phyloP scores from a whole-genome alignment of 2,797 vertebrate species.

The Bradypodion pumilum region DNA sequence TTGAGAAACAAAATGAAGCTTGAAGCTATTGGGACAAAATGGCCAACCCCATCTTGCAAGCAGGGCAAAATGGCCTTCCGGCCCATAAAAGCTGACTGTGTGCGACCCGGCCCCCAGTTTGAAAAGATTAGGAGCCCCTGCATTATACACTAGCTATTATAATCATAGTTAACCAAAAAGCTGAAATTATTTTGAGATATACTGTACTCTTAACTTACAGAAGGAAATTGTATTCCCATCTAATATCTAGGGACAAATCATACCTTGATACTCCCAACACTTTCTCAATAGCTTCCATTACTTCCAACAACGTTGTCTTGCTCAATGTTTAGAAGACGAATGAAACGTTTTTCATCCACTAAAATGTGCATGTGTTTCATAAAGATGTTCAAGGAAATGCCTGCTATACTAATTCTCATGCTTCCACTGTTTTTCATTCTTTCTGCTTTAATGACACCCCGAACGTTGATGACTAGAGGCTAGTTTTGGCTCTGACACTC shows the following conservation, averaged over 20 bases:
- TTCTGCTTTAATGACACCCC: not conserved
- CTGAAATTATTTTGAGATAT: not conserved
- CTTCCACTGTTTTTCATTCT: not conserved
- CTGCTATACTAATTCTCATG: not conserved
- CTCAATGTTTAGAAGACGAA: not conserved
- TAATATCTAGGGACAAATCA: not conserved
- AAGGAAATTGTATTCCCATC: not conserved
- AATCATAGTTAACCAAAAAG: not conserved
- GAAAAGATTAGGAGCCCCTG: too few species aligned
- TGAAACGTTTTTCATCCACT: not conserved
- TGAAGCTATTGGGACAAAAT: too few species aligned
- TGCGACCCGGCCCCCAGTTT: too few species aligned
- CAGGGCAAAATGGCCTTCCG: too few species aligned
- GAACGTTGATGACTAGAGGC: too few species aligned
- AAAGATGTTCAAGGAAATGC: not conserved
- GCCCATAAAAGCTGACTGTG: too few species aligned
- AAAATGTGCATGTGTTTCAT: not conserved
- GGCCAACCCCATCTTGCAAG: too few species aligned
- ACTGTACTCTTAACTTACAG: not conserved
- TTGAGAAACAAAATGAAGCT: too few species aligned
- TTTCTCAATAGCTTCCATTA: too few species aligned
- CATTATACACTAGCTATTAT: too few species aligned
- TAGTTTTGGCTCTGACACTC: not conserved
- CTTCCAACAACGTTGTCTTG: too few species aligned
- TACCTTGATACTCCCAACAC: not conserved